Conservation (phyloP, 2,888 invertebrate species). For the Ophion obscuratus region DNA sequence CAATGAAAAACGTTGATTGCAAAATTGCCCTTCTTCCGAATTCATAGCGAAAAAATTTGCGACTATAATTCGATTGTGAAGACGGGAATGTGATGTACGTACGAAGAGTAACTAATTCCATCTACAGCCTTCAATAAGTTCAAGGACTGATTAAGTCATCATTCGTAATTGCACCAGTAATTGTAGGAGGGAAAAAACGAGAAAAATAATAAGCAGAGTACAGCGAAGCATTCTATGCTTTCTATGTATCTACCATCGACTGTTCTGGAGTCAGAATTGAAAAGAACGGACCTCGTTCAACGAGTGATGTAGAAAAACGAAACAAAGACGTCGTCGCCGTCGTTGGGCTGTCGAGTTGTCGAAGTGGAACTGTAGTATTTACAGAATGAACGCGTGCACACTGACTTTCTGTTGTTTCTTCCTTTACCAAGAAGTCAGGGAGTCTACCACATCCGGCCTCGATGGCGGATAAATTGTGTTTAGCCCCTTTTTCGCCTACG, state of each 20-base stretch:
- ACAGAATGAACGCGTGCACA: background rate
- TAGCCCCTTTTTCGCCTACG: background rate
- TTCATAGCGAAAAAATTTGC: background rate
- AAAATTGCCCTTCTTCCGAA: background rate
- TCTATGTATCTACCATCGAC: conserved; percentile 16
- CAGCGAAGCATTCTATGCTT: conserved; percentile 21
- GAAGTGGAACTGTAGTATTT: background rate
- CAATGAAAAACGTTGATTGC: background rate
- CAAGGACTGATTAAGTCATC: conserved; percentile 21
- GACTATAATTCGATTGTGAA: conserved; percentile 17
- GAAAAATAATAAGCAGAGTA: conserved; percentile 8
- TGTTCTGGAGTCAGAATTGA: conserved; percentile 10
- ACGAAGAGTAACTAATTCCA: background rate
- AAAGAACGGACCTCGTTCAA: conserved; percentile 2
- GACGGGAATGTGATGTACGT: conserved; percentile 4
- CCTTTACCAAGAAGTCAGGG: background rate
- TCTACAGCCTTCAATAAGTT: conserved; percentile 4
- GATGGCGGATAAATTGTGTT: background rate
- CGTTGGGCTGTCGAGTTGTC: background rate
- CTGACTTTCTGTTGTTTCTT: background rate
- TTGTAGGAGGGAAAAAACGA: background rate
- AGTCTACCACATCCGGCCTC: background rate
- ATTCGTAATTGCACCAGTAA: background rate
- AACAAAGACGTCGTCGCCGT: conserved; percentile 3
- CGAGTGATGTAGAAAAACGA: conserved; percentile 5